Percentiles rank a stretch among this genome's conserved stretches.
Conservation (phyloP, 2,888 invertebrate genomes). For the Callyntrura sp. region DNA sequence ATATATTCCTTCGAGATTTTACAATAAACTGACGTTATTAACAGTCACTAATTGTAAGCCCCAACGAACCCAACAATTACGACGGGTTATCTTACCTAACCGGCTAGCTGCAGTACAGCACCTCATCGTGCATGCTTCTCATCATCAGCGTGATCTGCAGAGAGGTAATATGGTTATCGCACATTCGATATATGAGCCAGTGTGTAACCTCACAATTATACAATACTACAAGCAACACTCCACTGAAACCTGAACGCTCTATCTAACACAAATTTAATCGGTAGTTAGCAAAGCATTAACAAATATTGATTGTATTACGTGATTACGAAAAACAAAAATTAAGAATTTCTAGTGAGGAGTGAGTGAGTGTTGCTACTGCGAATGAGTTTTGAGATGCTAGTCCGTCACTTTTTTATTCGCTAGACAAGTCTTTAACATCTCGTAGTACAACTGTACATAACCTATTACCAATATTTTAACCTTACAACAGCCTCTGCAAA, state of each 20-base stretch:
- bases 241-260: too few relatives aligned
- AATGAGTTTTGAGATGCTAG: too few relatives aligned
- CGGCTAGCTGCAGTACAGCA: neutral
- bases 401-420: too few relatives aligned
- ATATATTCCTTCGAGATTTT: neutral
- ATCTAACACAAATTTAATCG: neutral
- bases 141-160: neutral
- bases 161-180: too few relatives aligned
- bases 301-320: constrained; percentile 9
- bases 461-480: too few relatives aligned
- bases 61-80: neutral
- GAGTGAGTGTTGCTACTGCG: neutral
- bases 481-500: too few relatives aligned
- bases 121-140: too few relatives aligned
- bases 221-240: too few relatives aligned
- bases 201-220: neutral
- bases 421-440: too few relatives aligned
- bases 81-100: neutral
- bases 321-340: constrained; percentile 2
- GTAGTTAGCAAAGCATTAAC: constrained; percentile 12
- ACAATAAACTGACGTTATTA: neutral
- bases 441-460: too few relatives aligned
- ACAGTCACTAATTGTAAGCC: neutral
- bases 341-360: neutral
- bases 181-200: too few relatives aligned